Base-by-base conservation (phyloP, 2,797 vertebrate genomes). In the Orientallactaga sibirica region DNA sequence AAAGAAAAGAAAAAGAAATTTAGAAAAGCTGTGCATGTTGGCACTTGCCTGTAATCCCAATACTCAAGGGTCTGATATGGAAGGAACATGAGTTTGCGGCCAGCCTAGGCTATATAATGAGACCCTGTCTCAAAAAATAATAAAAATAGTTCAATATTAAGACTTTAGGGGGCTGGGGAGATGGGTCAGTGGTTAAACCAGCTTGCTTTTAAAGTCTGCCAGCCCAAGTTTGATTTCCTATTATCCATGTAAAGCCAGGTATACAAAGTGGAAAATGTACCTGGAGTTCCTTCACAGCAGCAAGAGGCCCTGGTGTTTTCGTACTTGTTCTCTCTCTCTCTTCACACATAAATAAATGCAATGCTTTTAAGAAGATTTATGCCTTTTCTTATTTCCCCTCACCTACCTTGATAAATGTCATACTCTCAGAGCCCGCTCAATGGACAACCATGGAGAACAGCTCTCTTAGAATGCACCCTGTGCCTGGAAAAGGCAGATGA, bases 401-500 rank as follows among this genome's bases (percentile, higher is more conserved):
- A 78, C 22, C 48, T 68, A 27, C 41, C 74, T 81, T 71, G 52
- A 68, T 11, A 79, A 67, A 79, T 52, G 33, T 20, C 16, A 37
- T 48, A 18, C 58, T 91, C 70, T 78, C 18, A 2, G 79, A 73
- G 43, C 20, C 29, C 41, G 37, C 70, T 27, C n/a, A 55, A 20
- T 43, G 77, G 81, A 61, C 55, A 74, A 27, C 33, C 33, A 6
- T 5, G 14, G 48, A 48, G 82, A 2, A 2, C 10, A 62, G 79
- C 33, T 43, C 68, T 76, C 43, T 77, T 6, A 3, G 83, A 86
- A 70, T 33, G 22, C 22, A 61, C 77, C 68, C 67, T 3, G 48
- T n/a, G 48, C 27, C 19, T 3, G 55, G 84, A 75, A 95, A 85
- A 88, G 22, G 61, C 64, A 81, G 95, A 41, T 10, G 84, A 77